Conservation (phyloP, 2,888 invertebrate species). For the Iphiclides podalirius region DNA sequence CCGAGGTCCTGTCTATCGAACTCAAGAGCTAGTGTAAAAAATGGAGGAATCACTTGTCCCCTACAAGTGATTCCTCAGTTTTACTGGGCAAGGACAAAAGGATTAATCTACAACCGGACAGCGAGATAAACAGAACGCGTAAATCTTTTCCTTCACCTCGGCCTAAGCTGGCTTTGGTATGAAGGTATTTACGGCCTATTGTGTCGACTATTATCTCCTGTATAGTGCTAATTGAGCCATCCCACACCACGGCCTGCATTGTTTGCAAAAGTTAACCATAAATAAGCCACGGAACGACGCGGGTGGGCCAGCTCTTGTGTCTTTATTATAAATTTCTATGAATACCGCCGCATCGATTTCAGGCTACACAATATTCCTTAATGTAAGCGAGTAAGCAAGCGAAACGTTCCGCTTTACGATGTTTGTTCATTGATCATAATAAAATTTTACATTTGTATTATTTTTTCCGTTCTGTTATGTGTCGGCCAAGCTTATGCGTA, state of each 20-base stretch:
- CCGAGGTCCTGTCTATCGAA: background rate
- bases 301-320: conserved; percentile 56
- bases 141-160: conserved; percentile 32
- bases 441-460: background rate
- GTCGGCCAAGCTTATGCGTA: background rate
- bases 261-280: conserved; percentile 72
- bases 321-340: conserved; percentile 32
- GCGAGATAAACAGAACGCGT: conserved; percentile 25
- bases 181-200: conserved; percentile 64
- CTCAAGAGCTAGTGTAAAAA: conserved; percentile 15
- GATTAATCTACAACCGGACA: conserved; percentile 22
- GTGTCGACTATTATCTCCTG: conserved; percentile 57
- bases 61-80: too few species aligned
- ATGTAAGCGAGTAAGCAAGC: conserved; percentile 1
- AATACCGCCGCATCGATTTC: conserved; percentile 16
- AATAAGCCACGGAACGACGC: conserved; percentile 50
- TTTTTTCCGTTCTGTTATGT: background rate
- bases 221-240: conserved; percentile 72
- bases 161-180: conserved; percentile 32
- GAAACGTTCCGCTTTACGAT: background rate
- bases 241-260: conserved; percentile 64
- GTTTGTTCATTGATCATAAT: background rate
- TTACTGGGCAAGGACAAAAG: conserved; percentile 16
- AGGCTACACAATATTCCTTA: conserved; percentile 11
- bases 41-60: background rate